Evolutionary conservation across 1,140 invertebrate genomes (phyloP).

Genomic region (Drosophila cardini): DNA sequence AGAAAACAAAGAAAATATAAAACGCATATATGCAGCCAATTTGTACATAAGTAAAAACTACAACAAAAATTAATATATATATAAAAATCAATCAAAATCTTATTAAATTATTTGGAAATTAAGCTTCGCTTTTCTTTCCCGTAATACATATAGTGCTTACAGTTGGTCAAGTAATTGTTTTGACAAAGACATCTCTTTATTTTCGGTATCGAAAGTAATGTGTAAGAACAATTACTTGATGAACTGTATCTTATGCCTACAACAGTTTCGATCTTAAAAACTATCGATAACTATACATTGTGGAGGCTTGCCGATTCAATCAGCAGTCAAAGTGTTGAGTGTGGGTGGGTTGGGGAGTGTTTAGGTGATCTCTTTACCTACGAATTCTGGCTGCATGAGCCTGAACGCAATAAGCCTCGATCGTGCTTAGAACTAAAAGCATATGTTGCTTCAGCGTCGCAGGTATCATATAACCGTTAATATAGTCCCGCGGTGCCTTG

Average conservation of each 20-base stretch:
- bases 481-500: conserved; percentile 39
- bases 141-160: not conserved
- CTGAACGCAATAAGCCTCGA: conserved; percentile 57
- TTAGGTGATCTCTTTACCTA: not conserved
- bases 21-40: conserved; percentile 69
- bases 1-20: conserved; percentile 56
- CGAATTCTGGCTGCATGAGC: conserved; percentile 34
- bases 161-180: too few relatives aligned
- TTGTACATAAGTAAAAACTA: conserved; percentile 74
- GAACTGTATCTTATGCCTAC: not conserved
- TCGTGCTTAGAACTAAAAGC: conserved; percentile 44
- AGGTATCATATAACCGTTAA: conserved; percentile 59
- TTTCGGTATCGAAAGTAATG: too few relatives aligned
- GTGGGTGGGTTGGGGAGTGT: too few relatives aligned
- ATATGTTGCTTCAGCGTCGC: conserved; percentile 67
- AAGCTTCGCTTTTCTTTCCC: conserved; percentile 48
- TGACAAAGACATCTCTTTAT: too few relatives aligned
- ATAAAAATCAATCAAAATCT: conserved; percentile 73
- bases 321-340: not conserved
- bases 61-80: conserved; percentile 9
- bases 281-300: conserved; percentile 15
- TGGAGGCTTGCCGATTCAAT: not conserved
- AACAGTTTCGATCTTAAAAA: conserved; percentile 16
- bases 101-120: conserved; percentile 76
- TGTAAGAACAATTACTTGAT: too few relatives aligned